These are phyloP conservation scores for Eudasyphora cyanicolor DNA, from an alignment of 2,888 invertebrate species.

Conservation along the genomic window DNA sequence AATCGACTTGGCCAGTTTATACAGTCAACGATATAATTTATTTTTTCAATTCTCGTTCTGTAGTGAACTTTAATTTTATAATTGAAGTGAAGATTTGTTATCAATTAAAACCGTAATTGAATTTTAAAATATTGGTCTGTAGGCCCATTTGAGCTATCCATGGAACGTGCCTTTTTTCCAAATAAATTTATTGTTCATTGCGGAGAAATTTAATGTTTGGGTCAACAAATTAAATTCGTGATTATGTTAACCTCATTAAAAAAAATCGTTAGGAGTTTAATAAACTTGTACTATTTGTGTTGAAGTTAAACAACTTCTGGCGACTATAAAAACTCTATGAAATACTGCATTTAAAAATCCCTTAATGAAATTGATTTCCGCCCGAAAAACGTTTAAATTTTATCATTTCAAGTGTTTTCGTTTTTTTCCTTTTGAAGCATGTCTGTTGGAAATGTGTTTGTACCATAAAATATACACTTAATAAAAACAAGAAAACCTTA, in stretches of 20 bases:
- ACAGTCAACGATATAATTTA: too few relatives aligned
- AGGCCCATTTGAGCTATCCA: too few relatives aligned
- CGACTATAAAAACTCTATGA: background rate
- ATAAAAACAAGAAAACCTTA: background rate
- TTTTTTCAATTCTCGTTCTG: too few relatives aligned
- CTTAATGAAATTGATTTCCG: background rate
- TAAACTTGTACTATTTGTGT: background rate
- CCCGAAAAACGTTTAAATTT: background rate
- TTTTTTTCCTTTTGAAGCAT: too few relatives aligned
- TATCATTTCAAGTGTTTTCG: constrained; percentile 1
- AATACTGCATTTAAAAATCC: background rate
- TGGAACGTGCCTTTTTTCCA: too few relatives aligned
- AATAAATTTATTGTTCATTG: too few relatives aligned
- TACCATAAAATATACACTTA: background rate
- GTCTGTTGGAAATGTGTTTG: background rate
- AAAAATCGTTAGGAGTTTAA: background rate
- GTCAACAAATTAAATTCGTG: background rate
- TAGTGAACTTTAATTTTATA: too few relatives aligned
- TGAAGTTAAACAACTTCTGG: background rate
- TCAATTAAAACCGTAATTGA: too few relatives aligned
- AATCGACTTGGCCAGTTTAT: too few relatives aligned
- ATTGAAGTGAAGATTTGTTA: too few relatives aligned
- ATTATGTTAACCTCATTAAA: background rate
- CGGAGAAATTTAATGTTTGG: background rate
- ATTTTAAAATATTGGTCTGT: too few relatives aligned